These are phyloP conservation scores for Eleutherodactylus coqui DNA, from an alignment of 2,797 vertebrate species.

Conservation along the genomic window DNA sequence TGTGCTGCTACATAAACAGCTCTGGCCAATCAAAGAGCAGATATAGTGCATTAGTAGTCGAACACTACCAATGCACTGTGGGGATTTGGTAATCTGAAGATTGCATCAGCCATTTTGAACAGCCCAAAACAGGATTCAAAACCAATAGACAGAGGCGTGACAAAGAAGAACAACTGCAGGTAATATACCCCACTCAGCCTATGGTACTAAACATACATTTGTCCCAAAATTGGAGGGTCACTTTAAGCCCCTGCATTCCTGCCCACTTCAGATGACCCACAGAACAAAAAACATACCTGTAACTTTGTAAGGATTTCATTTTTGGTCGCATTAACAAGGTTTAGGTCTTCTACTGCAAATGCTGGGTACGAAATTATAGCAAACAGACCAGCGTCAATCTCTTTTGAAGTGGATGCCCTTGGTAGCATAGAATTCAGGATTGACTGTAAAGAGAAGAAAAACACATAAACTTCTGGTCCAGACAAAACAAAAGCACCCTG, in stretches of 20 bases:
- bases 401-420: constrained; percentile 95
- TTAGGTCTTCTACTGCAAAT: constrained; percentile 93
- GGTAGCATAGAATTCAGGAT: constrained; percentile 98
- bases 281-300: constrained; percentile 79
- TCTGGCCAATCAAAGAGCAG: too few species aligned
- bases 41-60: too few species aligned
- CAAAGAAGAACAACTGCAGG: too few species aligned
- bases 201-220: too few species aligned
- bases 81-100: too few species aligned
- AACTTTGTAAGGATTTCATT: constrained; percentile 94
- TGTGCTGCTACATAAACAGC: too few species aligned
- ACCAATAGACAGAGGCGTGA: too few species aligned
- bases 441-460: constrained; percentile 80
- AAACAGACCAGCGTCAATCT: constrained; percentile 97
- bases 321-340: constrained; percentile 92
- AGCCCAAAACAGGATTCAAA: too few species aligned
- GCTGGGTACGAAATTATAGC: constrained; percentile 97
- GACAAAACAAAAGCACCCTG: background rate
- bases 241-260: background rate
- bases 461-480: background rate
- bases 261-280: background rate
- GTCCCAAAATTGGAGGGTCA: too few species aligned
- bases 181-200: too few species aligned
- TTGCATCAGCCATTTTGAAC: too few species aligned
- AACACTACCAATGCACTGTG: too few species aligned